Conservation (phyloP, 2,113 vertebrate species). For the Calidris pygmaea region DNA sequence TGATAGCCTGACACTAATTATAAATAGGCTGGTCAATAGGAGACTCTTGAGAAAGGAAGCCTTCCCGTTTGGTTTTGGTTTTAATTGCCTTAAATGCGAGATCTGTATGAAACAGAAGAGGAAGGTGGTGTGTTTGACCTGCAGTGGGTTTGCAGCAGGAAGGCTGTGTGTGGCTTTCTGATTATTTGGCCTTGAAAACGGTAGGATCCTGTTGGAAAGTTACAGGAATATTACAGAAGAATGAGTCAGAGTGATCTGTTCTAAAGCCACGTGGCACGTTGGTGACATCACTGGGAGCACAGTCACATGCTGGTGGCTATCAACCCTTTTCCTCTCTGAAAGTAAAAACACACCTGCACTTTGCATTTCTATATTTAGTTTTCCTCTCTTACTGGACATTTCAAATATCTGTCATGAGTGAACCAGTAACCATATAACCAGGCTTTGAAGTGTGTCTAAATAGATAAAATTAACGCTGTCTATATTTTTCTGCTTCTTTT, state of each 20-base stretch:
- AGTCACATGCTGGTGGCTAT: neutral
- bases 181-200: neutral
- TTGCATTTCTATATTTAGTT: too few species aligned
- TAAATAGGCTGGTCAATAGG: rapidly evolving
- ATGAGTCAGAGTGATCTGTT: rapidly evolving
- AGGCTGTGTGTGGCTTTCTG: rapidly evolving
- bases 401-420: rapidly evolving
- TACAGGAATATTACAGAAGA: too few species aligned
- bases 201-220: rapidly evolving
- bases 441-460: rapidly evolving
- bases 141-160: neutral
- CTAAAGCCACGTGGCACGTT: neutral
- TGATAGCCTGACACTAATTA: slow-evolving; percentile 61
- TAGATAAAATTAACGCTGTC: rapidly evolving
- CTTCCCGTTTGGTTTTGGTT: neutral
- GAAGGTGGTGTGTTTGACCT: neutral
- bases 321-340: rapidly evolving
- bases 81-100: rapidly evolving
- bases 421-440: rapidly evolving
- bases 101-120: rapidly evolving
- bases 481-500: rapidly evolving
- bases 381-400: neutral
- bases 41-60: rapidly evolving
- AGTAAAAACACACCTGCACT: rapidly evolving
- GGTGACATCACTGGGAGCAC: neutral